Base-by-base conservation (phyloP, 1,140 invertebrate genomes). In the Tetragonula clypearis region DNA sequence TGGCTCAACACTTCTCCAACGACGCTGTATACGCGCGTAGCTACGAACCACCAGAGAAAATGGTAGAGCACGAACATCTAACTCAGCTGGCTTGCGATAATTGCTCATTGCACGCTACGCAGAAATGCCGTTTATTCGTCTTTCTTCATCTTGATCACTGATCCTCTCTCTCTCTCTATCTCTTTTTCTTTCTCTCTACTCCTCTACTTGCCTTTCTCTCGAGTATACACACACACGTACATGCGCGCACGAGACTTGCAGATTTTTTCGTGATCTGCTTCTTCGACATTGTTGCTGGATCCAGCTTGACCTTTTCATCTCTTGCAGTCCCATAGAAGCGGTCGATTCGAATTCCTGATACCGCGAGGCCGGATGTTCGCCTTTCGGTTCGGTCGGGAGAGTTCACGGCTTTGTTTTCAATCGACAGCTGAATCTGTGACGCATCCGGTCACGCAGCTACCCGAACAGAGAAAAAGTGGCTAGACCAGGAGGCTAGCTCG, bases 401-500 rank as follows among this genome's bases (percentile, higher is more conserved):
- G 82, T 85, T 87, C 75, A 87, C 92, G 88, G 77, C 72, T 74
- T 65, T 75, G 60, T 89, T 86, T 65, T 60, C 76, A 65, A 83
- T 86, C 84, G 68, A 82, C 72, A 76, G 77, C 53, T 84, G 41
- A 49, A 84, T 84, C 82, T 62, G 68, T 53, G 77, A 75, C 88
- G 41, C 41, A 86, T 92, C 90, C 92, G 91, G 92, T 92, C 92
- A 92, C 92, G 92, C 92, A 88, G 88, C 65, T 84, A 84, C 83
- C 84, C 74, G 41, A 49, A 68, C 82, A 84, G 79, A 65, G 80
- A 85, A 85, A 74, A 85, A 85, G 78, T 74, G 62, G 75, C 56
- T 75, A 68, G 85, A 85, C 73, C 86, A 69, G 41, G 82, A 73
- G 71, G 56, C 76, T n/a, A 79, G 76, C n/a, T 26, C 72, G 69